Evolutionary conservation across 64 coral and sea anemone genomes (phyloP).

Genomic region (Montipora efflorescens): DNA sequence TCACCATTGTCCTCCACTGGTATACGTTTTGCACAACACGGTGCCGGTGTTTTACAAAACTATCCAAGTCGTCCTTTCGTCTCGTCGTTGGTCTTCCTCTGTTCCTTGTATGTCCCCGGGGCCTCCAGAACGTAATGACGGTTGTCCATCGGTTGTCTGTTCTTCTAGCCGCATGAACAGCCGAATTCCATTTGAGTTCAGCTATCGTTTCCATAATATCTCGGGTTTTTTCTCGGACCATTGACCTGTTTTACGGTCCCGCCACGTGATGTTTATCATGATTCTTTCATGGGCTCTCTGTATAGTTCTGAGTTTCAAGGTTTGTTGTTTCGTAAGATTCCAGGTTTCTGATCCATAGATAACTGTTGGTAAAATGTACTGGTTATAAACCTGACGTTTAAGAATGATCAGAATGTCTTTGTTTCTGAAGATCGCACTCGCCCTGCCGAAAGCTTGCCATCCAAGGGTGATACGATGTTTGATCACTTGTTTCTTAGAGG

Average conservation of each 20-base stretch:
- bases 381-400: background rate
- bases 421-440: background rate
- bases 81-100: background rate
- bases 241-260: background rate
- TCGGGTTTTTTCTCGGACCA: background rate
- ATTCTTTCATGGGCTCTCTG: background rate
- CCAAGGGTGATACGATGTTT: background rate
- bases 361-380: constrained; percentile 13
- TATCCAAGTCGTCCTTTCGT: background rate
- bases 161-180: background rate
- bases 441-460: background rate
- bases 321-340: background rate
- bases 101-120: background rate
- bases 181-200: background rate
- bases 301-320: background rate
- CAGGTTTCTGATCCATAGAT: background rate
- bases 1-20: too few species aligned
- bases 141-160: background rate
- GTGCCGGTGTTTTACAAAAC: too few species aligned
- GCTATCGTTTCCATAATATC: background rate
- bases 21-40: too few species aligned
- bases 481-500: background rate
- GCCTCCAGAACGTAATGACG: background rate
- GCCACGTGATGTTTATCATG: background rate
- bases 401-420: constrained; percentile 10